Conservation (phyloP, 2,888 invertebrate species). For the Yponomeuta malinellus region DNA sequence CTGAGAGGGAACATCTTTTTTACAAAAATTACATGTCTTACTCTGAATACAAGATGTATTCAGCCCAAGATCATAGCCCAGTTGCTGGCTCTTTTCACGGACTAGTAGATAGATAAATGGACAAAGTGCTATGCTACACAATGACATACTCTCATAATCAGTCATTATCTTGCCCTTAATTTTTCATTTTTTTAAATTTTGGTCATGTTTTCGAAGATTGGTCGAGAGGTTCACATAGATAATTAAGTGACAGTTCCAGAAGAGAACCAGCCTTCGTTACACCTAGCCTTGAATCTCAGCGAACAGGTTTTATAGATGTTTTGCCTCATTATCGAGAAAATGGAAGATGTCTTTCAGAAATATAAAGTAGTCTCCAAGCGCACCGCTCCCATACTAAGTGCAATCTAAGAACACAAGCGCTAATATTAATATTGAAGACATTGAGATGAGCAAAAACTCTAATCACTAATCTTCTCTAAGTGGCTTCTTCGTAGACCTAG, state of each 20-base stretch:
- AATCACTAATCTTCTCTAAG: neutral
- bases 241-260: neutral
- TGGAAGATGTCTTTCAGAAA: slow-evolving; percentile 20
- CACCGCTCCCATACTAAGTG: slow-evolving; percentile 7
- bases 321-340: slow-evolving; percentile 22
- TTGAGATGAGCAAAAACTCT: neutral
- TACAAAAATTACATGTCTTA: too few relatives aligned
- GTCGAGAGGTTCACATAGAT: too few relatives aligned
- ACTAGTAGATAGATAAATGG: too few relatives aligned
- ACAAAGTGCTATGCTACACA: too few relatives aligned
- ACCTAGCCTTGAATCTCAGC: neutral
- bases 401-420: neutral
- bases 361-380: slow-evolving; percentile 17
- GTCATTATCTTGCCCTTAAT: too few relatives aligned
- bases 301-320: slow-evolving; percentile 9
- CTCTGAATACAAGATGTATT: too few relatives aligned
- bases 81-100: too few relatives aligned
- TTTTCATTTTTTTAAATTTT: too few relatives aligned
- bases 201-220: too few relatives aligned
- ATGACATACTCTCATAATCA: too few relatives aligned
- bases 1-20: too few relatives aligned
- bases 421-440: neutral
- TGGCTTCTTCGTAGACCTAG: neutral
- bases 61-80: too few relatives aligned
- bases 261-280: neutral